Evolutionary conservation across 2,113 vertebrate genomes (phyloP), one percentile per base, ranked within the genome.

Genomic region (Sporophila hypoxantha): DNA sequence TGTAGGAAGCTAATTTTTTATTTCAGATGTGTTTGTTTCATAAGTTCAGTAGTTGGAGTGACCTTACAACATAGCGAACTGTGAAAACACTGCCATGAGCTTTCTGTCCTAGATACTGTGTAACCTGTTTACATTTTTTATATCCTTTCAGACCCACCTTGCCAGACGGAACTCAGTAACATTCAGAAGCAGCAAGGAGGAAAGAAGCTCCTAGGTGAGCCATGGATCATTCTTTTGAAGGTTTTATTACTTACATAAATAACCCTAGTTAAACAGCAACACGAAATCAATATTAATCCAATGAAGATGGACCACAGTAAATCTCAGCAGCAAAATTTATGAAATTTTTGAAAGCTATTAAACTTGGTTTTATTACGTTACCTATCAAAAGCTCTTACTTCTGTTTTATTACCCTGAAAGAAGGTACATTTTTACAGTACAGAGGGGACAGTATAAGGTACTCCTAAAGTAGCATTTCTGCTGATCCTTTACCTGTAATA

Each of bases 161-260:
- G 99, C 96, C 98, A 98, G 95, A 97, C 97, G 68, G 98, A 99
- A 88, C 97, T 99, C 85, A 97, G 96, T 94, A 97, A 95, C 80
- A 97, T 99, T 96, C 98, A 98, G 95, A 99, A 97, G 93, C 98
- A 98, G 91, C 98, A 98, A 93, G 96, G 96, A 47, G 96, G 97
- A 82, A 99, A 98, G 96, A 99, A 98, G 88, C 96, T 99, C 73
- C 96, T 99, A 49, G 99, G 99, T 99, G 92, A 98, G 98, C 96
- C 85, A 85, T 93, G 81, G 80, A 90, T 96, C 90, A 95, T 92
- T 88, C 78, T 90, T 95, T 77, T 88, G 91, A 96, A 88, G 30
- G 44, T 89, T 97, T 97, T 96, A 96, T 96, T 95, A 78, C 93
- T 95, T 93, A 93, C 85, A 96, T 97, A 96, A 96, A 97, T 97